Conservation (phyloP, 2,113 vertebrate genomes). For the Crotalus viridis region DNA sequence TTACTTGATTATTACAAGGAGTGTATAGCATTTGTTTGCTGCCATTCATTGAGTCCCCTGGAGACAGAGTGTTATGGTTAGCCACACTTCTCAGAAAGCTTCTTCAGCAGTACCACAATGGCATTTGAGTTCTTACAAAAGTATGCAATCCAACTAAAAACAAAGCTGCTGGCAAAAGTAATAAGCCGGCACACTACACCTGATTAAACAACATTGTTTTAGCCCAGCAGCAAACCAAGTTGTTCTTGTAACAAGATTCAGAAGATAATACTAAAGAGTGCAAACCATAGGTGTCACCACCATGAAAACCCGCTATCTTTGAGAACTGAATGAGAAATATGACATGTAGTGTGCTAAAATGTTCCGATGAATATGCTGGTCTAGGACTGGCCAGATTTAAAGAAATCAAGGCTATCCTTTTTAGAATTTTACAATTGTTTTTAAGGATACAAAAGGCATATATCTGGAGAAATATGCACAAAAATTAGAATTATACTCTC, state of each 20-base stretch:
- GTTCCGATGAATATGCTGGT: background rate
- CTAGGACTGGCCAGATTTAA: background rate
- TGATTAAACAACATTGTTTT: conserved; percentile 66
- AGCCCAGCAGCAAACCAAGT: conserved; percentile 47
- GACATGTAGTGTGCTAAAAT: background rate
- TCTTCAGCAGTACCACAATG: conserved; percentile 47
- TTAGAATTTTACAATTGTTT: background rate
- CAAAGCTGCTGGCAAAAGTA: conserved; percentile 64
- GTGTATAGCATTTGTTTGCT: conserved; percentile 46
- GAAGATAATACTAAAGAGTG: background rate
- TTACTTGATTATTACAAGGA: conserved; percentile 60
- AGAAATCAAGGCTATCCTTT: background rate
- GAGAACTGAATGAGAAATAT: background rate
- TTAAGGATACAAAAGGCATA: background rate
- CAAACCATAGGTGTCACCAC: conserved; percentile 15
- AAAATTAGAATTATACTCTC: background rate
- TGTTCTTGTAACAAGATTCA: conserved; percentile 43
- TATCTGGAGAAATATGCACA: background rate
- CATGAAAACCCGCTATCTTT: background rate
- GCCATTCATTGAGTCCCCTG: conserved; percentile 37
- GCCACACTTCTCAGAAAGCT: conserved; percentile 54
- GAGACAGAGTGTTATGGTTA: conserved; percentile 56
- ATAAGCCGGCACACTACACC: conserved; percentile 59
- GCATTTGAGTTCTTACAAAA: conserved; percentile 60
- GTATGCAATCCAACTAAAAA: conserved; percentile 59